Conservation (phyloP, 2,797 vertebrate genomes). For the Lacerta bilineata region DNA sequence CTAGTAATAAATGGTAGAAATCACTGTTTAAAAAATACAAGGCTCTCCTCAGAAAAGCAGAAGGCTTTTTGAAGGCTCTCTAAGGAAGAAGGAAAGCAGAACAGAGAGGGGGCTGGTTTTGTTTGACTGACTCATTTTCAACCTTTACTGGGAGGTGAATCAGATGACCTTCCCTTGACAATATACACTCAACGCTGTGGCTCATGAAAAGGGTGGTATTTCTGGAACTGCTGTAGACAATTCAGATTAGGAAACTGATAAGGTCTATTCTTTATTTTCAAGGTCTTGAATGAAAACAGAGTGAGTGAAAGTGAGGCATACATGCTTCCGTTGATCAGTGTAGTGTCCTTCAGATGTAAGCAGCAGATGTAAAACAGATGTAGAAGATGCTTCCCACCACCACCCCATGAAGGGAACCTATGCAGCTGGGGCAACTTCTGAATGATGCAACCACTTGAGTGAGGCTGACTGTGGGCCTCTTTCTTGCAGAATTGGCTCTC, state of each 20-base stretch:
- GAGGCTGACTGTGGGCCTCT: not conserved
- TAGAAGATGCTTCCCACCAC: not conserved
- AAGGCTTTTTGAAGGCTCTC: constrained; percentile 15
- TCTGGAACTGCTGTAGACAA: constrained; percentile 60
- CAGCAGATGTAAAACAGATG: not conserved
- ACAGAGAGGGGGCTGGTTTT: constrained; percentile 42
- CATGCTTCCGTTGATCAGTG: constrained; percentile 40
- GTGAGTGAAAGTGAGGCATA: constrained; percentile 22
- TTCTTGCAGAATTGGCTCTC: constrained; percentile 17
- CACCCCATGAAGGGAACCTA: not conserved
- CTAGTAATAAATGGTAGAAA: not conserved
- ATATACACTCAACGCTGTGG: constrained; percentile 45
- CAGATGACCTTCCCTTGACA: constrained; percentile 67
- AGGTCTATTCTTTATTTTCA: constrained; percentile 52
- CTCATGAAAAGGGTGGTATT: constrained; percentile 56
- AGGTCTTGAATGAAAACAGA: constrained; percentile 56
- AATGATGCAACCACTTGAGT: not conserved
- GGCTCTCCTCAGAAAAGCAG: not conserved
- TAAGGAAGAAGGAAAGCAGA: constrained; percentile 30
- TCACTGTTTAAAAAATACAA: not conserved
- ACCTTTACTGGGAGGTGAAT: constrained; percentile 67
- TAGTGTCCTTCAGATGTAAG: not conserved
- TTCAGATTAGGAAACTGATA: constrained; percentile 59
- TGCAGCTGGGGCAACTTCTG: not conserved
- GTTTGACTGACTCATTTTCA: constrained; percentile 69